Evolutionary conservation across 2,888 invertebrate species (phyloP), one percentile per base, ranked within the genome.

Genomic region (Patella ulyssiponensis): DNA sequence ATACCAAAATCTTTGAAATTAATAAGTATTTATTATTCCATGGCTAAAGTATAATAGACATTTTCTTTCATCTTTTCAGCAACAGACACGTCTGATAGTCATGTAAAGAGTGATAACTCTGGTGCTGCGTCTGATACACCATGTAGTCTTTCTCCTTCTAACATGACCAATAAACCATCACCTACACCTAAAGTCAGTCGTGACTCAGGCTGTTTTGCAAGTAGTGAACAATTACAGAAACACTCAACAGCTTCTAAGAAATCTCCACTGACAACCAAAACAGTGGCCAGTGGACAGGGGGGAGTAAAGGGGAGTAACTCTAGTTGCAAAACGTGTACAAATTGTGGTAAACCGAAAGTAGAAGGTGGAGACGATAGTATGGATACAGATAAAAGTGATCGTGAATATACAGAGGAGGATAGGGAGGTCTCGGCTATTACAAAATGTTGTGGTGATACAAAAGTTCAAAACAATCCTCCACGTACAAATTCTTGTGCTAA

Each of bases 191-290:
- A 77, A 75, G 79, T 82, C 27, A 86, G 88, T 94, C 81, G 89
- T 74, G 91, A 91, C 79, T 91, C 91, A 11, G 91, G 91, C 9
- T 91, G 91, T 78, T 91, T 90, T 80, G 89, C 90, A 79, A 90
- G 91, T 78, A 88, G 86, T 81, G 91, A 91, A 76, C 86, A 84
- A 23, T 74, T 82, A 20, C 84, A 83, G 79, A 77, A 81, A 52
- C 64, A 70, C n/a, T 15, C 76, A 15, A 58, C 70, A 27, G 69
- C 51, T 51, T 23, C 14, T 14, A 64, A 64, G 20, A 64, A 64
- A 64, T 64, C 74, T 12, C 56, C 54, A 15, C 52, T 33, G 15
- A 4, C 74, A 71, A 17, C 17, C 51, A 11, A 72, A 20, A 56
- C 73, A 9, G 70, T 77, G 17, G 2, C 71, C 3, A 56, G 71